These are phyloP conservation scores for Netelia inedita DNA, from an alignment of 2,888 invertebrate species.

Conservation along the genomic window DNA sequence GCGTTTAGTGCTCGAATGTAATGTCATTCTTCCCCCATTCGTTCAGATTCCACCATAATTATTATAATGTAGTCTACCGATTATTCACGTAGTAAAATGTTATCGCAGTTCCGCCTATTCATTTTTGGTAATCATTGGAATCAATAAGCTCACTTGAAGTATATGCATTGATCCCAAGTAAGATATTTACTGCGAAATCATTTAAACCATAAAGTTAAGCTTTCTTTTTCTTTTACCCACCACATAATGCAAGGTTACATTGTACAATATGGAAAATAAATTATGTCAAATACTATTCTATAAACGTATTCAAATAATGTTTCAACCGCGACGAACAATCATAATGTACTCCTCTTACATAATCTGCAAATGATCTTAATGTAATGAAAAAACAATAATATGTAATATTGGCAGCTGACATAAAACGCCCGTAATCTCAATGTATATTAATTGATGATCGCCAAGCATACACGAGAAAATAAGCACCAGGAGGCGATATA, in stretches of 20 bases:
- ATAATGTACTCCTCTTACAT: neutral
- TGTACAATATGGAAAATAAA: too few species aligned
- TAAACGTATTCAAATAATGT: constrained; percentile 51
- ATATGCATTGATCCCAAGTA: constrained; percentile 25
- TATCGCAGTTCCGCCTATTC: constrained; percentile 58
- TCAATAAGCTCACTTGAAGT: constrained; percentile 56
- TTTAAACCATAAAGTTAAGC: too few species aligned
- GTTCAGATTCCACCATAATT: constrained; percentile 26
- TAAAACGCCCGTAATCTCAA: too few species aligned
- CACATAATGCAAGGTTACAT: too few species aligned
- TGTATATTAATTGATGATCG: too few species aligned
- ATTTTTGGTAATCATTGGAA: constrained; percentile 53
- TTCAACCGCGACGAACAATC: constrained; percentile 34
- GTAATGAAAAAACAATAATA: too few species aligned
- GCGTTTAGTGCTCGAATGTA: constrained; percentile 21
- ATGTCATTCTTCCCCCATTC: constrained; percentile 34
- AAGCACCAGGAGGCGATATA: too few species aligned
- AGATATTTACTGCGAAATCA: constrained; percentile 30
- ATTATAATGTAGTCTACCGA: constrained; percentile 44
- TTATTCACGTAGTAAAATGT: constrained; percentile 51
- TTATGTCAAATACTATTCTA: neutral
- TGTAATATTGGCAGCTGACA: too few species aligned
- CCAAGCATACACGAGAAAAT: too few species aligned
- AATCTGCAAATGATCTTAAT: too few species aligned
- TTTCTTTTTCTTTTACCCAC: too few species aligned